Conservation (phyloP, 2,113 vertebrate genomes). For the Asarcornis scutulata region DNA sequence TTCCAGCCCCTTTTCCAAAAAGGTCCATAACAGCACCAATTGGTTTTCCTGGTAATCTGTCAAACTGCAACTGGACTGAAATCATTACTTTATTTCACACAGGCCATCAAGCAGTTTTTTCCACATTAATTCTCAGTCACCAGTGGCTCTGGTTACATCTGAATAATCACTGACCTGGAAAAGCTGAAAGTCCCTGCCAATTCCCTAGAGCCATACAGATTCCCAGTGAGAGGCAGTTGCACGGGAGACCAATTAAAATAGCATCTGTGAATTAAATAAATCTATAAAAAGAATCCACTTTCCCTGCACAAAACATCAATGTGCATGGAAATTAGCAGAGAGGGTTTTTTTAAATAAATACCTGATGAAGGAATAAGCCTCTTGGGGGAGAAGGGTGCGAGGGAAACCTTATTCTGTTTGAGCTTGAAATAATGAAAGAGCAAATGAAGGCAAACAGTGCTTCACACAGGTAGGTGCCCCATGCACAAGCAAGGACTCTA, state of each 20-base stretch:
- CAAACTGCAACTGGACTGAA: slow-evolving; percentile 2
- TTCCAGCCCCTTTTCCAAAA: not conserved
- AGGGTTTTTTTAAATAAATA: not conserved
- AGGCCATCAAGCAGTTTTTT: not conserved
- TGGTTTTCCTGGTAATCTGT: slow-evolving; percentile 41
- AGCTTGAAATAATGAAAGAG: slow-evolving; percentile 9
- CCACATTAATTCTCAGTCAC: slow-evolving; percentile 26
- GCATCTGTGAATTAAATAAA: slow-evolving; percentile 57
- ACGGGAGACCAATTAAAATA: slow-evolving; percentile 57
- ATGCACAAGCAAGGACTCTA: not conserved
- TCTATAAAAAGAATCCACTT: slow-evolving; percentile 41
- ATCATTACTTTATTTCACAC: slow-evolving; percentile 10
- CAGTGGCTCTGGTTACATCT: not conserved
- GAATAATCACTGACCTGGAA: slow-evolving; percentile 43
- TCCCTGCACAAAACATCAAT: not conserved
- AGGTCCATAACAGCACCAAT: not conserved
- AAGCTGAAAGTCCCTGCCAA: slow-evolving; percentile 35
- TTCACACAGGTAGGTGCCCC: not conserved
- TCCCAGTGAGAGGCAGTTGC: slow-evolving; percentile 18
- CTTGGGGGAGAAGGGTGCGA: not conserved
- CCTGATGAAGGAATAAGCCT: slow-evolving; percentile 17
- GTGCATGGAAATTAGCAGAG: slow-evolving; percentile 18
- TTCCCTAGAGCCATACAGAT: slow-evolving; percentile 35
- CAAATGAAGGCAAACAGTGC: not conserved
- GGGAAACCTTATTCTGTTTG: not conserved